A percentile compares a stretch with the other conserved stretches of the same genome.
Conservation (phyloP, 1,140 invertebrate genomes). For the Papilio helenus region DNA sequence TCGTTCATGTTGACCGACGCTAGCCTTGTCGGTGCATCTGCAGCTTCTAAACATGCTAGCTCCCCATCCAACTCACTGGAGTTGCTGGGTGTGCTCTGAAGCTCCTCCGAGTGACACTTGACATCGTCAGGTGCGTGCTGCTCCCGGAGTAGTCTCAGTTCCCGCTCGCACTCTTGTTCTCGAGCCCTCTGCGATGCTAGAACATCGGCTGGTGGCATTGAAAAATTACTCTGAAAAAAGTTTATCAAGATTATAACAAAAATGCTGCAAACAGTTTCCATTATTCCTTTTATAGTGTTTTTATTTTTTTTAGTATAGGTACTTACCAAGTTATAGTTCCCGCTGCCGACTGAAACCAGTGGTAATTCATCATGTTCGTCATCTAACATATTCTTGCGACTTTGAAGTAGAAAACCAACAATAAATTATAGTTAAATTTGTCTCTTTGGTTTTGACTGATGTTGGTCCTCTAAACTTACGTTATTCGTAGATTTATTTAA, state of each 20-base stretch:
- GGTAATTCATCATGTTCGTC: conserved; percentile 54
- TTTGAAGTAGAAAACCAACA: background rate
- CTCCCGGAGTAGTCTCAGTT: conserved; percentile 42
- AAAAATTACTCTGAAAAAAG: conserved; percentile 43
- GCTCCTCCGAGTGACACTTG: background rate
- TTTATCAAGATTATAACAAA: background rate
- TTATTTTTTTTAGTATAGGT: background rate
- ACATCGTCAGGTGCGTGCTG: conserved; percentile 34
- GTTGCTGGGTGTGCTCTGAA: conserved; percentile 34
- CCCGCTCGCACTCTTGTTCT: conserved; percentile 50
- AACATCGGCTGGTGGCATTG: conserved; percentile 56
- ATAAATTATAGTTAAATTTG: background rate
- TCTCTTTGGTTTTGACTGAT: background rate
- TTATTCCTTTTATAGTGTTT: background rate
- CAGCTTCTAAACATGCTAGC: conserved; percentile 43
- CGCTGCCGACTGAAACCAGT: conserved; percentile 43
- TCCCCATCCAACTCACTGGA: conserved; percentile 52
- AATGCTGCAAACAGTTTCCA: background rate
- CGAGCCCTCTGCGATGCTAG: conserved; percentile 54
- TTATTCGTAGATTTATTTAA: no score
- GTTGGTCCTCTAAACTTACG: background rate
- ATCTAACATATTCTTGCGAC: conserved; percentile 38
- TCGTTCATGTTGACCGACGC: conserved; percentile 31
- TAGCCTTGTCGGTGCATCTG: conserved; percentile 25
- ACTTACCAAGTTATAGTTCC: conserved; percentile 40